These are phyloP conservation scores for Eubasilissa splendida DNA, from an alignment of 2,888 invertebrate genomes.

Conservation along the genomic window DNA sequence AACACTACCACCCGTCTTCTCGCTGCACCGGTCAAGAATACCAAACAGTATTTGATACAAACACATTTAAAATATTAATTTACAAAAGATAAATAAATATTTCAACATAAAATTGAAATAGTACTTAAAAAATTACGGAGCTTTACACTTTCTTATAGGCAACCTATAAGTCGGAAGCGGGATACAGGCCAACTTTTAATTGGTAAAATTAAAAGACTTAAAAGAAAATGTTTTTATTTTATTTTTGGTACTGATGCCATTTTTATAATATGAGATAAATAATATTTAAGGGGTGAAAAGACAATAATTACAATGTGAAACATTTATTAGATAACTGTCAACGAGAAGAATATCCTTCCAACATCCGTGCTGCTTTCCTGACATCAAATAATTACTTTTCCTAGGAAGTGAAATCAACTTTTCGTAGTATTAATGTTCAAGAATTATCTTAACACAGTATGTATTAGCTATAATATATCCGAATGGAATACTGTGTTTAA, in stretches of 20 bases:
- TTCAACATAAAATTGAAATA: neutral
- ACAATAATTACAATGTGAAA: neutral
- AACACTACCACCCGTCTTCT: constrained; percentile 58
- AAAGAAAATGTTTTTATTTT: neutral
- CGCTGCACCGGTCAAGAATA: neutral
- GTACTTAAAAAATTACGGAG: neutral
- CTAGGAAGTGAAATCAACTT: no score
- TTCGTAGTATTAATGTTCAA: no score
- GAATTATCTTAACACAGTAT: no score
- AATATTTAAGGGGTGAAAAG: no score
- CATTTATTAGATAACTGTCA: neutral
- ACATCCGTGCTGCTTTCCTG: no score
- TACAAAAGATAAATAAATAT: constrained; percentile 14
- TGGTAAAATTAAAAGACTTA: constrained; percentile 1
- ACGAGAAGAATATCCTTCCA: constrained; percentile 18
- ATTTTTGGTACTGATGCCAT: constrained; percentile 12
- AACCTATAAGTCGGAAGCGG: neutral
- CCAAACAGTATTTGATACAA: neutral
- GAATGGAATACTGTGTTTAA: no score
- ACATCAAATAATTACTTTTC: no score
- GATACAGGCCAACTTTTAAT: constrained; percentile 6
- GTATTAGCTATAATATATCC: no score
- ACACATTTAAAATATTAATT: neutral
- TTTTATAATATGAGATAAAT: constrained; percentile 1
- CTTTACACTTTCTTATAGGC: constrained; percentile 5